These are phyloP conservation scores for Gobius niger DNA, from an alignment of 2,113 vertebrate species.

Conservation along the genomic window DNA sequence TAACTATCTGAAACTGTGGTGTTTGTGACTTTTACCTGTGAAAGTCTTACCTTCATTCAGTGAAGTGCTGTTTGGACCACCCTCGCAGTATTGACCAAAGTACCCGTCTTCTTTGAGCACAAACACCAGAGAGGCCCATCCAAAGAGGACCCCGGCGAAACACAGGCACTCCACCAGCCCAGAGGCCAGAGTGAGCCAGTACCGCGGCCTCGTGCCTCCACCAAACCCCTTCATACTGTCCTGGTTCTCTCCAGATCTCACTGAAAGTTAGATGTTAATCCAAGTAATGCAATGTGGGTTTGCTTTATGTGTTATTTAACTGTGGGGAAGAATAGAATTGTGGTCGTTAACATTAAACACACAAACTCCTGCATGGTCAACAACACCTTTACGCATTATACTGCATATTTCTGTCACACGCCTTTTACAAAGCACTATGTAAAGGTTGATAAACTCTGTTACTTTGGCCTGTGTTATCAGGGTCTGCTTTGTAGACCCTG, in stretches of 20 bases:
- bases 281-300: not conserved
- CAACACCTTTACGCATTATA: not conserved
- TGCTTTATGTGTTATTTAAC: not conserved
- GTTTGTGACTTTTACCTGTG: too few relatives aligned
- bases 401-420: not conserved
- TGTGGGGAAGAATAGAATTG: not conserved
- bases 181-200: conserved; percentile 76
- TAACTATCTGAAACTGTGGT: too few relatives aligned
- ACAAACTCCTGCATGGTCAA: too few relatives aligned
- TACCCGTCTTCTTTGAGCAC: conserved; percentile 84
- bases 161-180: conserved; percentile 85
- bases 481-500: not conserved
- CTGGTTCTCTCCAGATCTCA: not conserved
- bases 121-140: conserved; percentile 86
- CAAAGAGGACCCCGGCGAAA: conserved; percentile 83
- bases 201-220: conserved; percentile 46
- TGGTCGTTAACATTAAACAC: too few relatives aligned
- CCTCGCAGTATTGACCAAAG: conserved; percentile 76
- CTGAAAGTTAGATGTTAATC: not conserved
- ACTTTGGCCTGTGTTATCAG: conserved; percentile 5
- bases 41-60: conserved; percentile 44
- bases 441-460: not conserved
- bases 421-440: not conserved
- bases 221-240: conserved; percentile 48
- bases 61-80: conserved; percentile 35